These are phyloP conservation scores for Holothuria glaberrima DNA, from an alignment of 35 echinoderm and acorn worm species.

Conservation along the genomic window DNA sequence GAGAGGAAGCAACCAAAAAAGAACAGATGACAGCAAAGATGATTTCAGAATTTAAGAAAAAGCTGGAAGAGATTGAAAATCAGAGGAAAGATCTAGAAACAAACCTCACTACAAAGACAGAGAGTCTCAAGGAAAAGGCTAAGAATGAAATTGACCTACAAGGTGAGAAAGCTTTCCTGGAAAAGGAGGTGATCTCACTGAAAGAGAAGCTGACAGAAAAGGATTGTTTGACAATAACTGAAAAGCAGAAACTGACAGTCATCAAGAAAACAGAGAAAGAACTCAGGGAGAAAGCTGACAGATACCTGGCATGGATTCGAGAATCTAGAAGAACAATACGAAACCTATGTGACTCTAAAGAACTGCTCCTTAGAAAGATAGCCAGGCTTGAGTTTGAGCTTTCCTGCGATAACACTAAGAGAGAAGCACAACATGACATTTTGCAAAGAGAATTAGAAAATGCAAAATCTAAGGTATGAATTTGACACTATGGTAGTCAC, in stretches of 20 bases:
- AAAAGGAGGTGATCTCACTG: neutral
- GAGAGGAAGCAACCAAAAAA: too few relatives aligned
- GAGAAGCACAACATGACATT: neutral
- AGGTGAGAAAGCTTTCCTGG: neutral
- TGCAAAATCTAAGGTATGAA: too few relatives aligned
- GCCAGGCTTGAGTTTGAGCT: neutral
- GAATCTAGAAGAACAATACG: neutral
- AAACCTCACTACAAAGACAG: too few relatives aligned
- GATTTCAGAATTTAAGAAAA: too few relatives aligned
- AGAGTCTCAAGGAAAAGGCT: too few relatives aligned
- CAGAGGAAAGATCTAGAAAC: too few relatives aligned
- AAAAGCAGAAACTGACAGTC: neutral
- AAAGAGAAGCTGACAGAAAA: neutral
- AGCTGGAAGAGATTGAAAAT: too few relatives aligned
- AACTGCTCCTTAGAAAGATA: neutral
- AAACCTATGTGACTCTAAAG: slow-evolving; percentile 7
- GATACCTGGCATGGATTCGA: neutral
- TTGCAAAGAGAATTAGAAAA: neutral
- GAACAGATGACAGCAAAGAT: too few relatives aligned
- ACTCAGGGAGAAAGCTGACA: slow-evolving; percentile 18
- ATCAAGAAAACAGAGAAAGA: neutral
- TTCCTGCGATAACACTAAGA: neutral
- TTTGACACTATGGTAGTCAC: too few relatives aligned
- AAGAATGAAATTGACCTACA: too few relatives aligned
- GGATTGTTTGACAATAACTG: neutral